phyloP scores from a whole-genome alignment of 2,113 vertebrate genomes.

The Cichladusa arquata region DNA sequence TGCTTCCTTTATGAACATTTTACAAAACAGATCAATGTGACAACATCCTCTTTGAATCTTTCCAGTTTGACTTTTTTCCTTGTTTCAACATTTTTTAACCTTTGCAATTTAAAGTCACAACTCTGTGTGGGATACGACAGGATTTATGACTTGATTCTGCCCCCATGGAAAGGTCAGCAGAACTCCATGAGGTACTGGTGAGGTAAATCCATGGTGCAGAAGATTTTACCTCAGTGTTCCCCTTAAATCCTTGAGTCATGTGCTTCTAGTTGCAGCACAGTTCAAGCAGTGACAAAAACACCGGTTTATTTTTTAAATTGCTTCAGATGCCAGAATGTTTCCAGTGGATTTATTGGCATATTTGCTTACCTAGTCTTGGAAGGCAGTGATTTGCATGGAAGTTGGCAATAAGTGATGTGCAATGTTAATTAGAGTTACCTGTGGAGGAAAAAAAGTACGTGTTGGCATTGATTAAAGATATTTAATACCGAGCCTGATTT shows the following conservation, averaged over 20 bases:
- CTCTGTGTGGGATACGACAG: neutral
- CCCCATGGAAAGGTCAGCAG: neutral
- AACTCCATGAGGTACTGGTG: neutral
- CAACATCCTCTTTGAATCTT: neutral
- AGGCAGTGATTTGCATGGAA: conserved; percentile 46
- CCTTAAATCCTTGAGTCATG: neutral
- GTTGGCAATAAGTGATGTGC: neutral
- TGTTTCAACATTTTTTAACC: neutral
- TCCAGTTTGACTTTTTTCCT: neutral
- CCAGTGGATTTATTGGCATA: conserved; percentile 36
- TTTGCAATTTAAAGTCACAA: neutral
- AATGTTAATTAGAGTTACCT: conserved; percentile 18
- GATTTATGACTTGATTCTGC: neutral
- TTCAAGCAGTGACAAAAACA: neutral
- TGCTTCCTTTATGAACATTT: neutral
- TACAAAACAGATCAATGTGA: neutral
- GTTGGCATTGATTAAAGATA: neutral
- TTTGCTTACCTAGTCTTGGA: neutral
- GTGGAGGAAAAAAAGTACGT: neutral
- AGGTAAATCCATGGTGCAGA: neutral
- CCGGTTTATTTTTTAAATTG: neutral
- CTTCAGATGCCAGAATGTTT: conserved; percentile 10
- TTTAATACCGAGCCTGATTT: neutral
- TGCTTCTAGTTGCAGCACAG: neutral
- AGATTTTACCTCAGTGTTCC: neutral